Evolutionary conservation across 2,797 vertebrate genomes (phyloP).

Genomic region (Pseudocheirus occidentalis): DNA sequence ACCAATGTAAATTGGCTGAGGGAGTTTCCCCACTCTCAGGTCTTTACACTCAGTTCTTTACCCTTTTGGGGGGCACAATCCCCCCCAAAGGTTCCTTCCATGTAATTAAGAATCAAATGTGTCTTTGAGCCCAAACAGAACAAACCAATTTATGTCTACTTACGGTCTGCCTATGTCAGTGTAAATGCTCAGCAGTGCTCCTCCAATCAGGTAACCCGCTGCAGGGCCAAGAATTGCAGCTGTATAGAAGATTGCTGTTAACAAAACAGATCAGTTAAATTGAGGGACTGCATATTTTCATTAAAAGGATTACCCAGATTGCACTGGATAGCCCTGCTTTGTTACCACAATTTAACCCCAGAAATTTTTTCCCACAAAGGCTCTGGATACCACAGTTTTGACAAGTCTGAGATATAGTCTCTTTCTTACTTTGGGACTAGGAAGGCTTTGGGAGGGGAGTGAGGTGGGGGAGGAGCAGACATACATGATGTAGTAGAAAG

Average conservation of each 20-base stretch:
- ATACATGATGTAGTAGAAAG: background rate
- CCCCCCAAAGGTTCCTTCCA: background rate
- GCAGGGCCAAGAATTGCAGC: constrained; percentile 96
- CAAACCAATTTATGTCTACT: constrained; percentile 80
- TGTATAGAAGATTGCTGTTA: constrained; percentile 94
- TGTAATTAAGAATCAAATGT: background rate
- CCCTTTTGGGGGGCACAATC: too few species aligned
- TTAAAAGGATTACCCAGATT: background rate
- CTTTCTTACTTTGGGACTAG: background rate
- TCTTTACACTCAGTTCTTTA: too few species aligned
- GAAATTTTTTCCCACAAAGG: background rate
- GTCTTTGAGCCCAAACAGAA: background rate
- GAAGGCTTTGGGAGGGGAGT: background rate
- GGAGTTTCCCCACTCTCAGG: background rate
- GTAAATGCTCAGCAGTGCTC: constrained; percentile 94
- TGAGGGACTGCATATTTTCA: background rate
- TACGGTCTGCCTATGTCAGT: constrained; percentile 91
- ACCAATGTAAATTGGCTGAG: background rate
- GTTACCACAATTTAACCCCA: background rate
- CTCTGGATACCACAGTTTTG: background rate
- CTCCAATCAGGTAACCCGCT: constrained; percentile 95
- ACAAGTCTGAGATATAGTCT: background rate
- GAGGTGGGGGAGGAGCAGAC: background rate
- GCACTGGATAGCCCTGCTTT: background rate
- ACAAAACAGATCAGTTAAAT: fast-evolving